Conservation (phyloP, 1,140 invertebrate species). For the Trichonephila clavata region DNA sequence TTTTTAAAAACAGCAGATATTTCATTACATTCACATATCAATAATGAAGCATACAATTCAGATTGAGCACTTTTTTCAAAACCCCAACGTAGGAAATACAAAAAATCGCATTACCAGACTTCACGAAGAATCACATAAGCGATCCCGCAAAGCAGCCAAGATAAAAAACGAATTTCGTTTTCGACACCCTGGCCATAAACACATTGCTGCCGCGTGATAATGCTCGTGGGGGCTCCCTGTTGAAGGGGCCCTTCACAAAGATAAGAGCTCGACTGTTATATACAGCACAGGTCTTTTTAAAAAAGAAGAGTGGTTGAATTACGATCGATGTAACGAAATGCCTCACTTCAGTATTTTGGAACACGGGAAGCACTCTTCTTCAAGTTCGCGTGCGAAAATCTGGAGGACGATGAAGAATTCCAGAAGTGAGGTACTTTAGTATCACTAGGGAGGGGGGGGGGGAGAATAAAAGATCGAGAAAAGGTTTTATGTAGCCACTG, state of each 20-base stretch:
- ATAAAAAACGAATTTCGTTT: conserved; percentile 10
- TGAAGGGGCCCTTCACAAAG: not conserved
- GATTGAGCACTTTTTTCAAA: no score
- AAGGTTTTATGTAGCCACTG: no score
- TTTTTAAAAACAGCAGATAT: no score
- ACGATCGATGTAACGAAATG: conserved; percentile 15
- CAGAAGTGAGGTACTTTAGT: not conserved
- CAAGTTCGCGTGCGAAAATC: conserved; percentile 25
- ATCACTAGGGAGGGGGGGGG: no score
- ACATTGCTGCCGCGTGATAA: conserved; percentile 2
- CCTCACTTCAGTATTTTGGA: conserved; percentile 20
- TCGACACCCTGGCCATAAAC: not conserved
- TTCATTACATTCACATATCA: no score
- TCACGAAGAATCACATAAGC: no score
- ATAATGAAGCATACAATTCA: no score
- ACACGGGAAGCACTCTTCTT: conserved; percentile 2
- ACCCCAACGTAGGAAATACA: no score
- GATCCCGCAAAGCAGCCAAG: not conserved
- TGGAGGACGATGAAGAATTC: conserved; percentile 15
- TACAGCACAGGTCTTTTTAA: not conserved
- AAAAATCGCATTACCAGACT: no score
- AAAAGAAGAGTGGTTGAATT: not conserved
- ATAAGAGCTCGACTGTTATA: conserved; percentile 19
- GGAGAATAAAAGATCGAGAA: not conserved
- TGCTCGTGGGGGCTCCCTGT: not conserved